Conservation (phyloP, 1,140 invertebrate species). For the Aricia agestis region DNA sequence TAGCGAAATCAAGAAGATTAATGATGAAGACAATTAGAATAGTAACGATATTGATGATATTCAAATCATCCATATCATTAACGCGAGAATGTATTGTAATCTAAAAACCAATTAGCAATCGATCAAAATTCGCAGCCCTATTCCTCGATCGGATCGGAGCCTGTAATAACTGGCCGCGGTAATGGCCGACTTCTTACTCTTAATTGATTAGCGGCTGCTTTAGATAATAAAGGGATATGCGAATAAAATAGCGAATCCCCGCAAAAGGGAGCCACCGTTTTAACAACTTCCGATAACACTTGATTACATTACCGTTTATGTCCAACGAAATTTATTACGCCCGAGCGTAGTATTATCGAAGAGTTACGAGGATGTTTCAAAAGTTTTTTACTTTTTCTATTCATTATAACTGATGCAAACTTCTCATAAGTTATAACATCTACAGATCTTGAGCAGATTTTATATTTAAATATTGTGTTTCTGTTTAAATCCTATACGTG, state of each 20-base stretch:
- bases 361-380: background rate
- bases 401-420: no score
- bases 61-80: background rate
- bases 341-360: conserved; percentile 2
- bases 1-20: background rate
- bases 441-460: background rate
- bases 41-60: background rate
- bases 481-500: background rate
- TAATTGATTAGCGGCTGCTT: conserved; percentile 75
- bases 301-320: conserved; percentile 10
- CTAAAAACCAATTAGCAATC: conserved; percentile 66
- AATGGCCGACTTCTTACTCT: conserved; percentile 75
- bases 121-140: conserved; percentile 71
- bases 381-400: background rate
- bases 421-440: no score
- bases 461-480: background rate
- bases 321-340: background rate
- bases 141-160: conserved; percentile 69
- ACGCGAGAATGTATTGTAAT: conserved; percentile 23
- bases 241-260: conserved; percentile 68
- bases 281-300: conserved; percentile 19
- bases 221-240: conserved; percentile 70
- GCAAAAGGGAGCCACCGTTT: conserved; percentile 40
- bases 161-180: conserved; percentile 71
- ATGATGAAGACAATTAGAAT: background rate